Conservation (phyloP, 2,797 vertebrate genomes). For the Vireo griseus region DNA sequence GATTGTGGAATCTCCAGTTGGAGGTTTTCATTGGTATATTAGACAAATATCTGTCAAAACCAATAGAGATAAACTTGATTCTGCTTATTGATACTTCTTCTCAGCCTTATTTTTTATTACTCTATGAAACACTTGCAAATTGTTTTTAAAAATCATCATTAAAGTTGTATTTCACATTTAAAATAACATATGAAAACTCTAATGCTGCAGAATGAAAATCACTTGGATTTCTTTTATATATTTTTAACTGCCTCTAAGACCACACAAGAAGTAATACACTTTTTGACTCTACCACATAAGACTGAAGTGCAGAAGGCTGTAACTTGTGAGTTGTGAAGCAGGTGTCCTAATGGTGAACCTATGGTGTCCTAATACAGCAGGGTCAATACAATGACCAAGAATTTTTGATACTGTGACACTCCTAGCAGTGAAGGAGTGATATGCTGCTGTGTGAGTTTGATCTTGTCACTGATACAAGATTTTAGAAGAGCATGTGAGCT, state of each 20-base stretch:
- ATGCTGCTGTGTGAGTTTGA: background rate
- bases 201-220: background rate
- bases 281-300: background rate
- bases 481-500: background rate
- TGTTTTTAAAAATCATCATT: background rate
- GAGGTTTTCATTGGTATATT: background rate
- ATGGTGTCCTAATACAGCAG: background rate
- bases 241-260: background rate
- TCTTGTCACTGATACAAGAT: background rate
- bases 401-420: background rate
- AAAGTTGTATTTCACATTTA: background rate
- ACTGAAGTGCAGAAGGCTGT: background rate
- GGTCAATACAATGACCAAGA: background rate
- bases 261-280: background rate
- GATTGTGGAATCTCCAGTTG: background rate
- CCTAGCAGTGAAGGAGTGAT: background rate
- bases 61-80: background rate
- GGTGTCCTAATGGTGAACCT: background rate
- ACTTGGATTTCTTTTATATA: background rate
- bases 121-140: background rate
- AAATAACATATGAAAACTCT: background rate
- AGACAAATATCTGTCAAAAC: background rate
- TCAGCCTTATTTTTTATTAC: background rate
- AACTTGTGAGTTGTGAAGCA: background rate
- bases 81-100: background rate